Percentiles rank a stretch among this genome's conserved stretches.
phyloP scores from a whole-genome alignment of 2,888 invertebrate genomes.

The Ellobium chinense region DNA sequence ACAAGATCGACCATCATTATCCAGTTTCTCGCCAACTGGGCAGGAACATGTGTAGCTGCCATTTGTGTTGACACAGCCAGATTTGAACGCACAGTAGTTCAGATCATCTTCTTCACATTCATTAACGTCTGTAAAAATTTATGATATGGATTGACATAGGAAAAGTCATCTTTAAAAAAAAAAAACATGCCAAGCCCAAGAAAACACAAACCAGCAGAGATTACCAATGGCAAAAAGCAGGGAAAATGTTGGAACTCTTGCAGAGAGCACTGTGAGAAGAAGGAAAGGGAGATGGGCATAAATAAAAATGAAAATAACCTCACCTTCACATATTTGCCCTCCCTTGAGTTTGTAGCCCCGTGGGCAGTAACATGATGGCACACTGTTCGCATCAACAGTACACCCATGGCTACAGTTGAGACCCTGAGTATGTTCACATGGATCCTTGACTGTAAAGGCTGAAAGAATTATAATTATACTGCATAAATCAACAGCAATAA shows the following conservation, averaged over 20 bases:
- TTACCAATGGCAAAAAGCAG: not conserved
- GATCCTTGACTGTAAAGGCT: not conserved
- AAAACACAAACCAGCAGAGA: not conserved
- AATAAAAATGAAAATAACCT: not conserved
- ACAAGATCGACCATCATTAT: constrained; percentile 47
- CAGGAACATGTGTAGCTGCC: constrained; percentile 47
- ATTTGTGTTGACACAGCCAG: constrained; percentile 40
- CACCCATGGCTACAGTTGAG: constrained; percentile 31
- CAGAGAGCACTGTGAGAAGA: not conserved
- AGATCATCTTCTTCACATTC: constrained; percentile 19
- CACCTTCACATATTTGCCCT: constrained; percentile 12
- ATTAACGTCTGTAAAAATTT: constrained; percentile 35
- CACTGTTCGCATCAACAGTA: not conserved
- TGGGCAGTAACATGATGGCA: constrained; percentile 21
- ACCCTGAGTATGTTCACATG: not conserved
- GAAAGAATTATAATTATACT: not conserved
- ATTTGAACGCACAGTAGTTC: constrained; percentile 36
- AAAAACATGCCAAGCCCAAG: not conserved
- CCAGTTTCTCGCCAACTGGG: constrained; percentile 33
- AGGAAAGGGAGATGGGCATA: not conserved
- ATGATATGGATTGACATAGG: not conserved
- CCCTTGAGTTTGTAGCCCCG: not conserved
- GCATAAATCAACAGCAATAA: not conserved
- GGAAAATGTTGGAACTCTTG: no score
- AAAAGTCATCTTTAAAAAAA: not conserved